Conservation (phyloP, 2,797 vertebrate species). For the Meda fulgida region DNA sequence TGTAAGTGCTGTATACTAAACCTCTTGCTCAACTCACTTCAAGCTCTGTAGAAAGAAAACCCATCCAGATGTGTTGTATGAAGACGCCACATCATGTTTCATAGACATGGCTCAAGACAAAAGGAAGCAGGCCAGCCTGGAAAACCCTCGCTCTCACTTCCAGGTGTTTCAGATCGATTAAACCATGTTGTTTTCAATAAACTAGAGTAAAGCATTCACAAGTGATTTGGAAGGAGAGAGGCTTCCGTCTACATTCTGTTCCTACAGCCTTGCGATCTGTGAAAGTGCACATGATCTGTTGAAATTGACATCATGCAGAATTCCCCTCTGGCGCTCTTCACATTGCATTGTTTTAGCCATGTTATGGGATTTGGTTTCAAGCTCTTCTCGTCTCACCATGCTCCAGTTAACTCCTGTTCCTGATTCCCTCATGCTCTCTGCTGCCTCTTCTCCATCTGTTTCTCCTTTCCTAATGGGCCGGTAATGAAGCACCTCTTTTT, state of each 20-base stretch:
- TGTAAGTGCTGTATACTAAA: conserved; percentile 21
- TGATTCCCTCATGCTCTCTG: conserved; percentile 39
- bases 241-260: conserved; percentile 1
- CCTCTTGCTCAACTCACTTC: conserved; percentile 20
- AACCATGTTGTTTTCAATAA: conserved; percentile 41
- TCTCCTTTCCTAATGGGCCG: conserved; percentile 49
- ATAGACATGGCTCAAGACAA: conserved; percentile 35
- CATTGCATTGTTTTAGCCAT: conserved; percentile 38
- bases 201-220: conserved; percentile 28
- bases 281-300: conserved; percentile 9
- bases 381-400: conserved; percentile 39
- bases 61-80: conserved; percentile 28
- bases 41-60: conserved; percentile 24
- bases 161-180: conserved; percentile 60
- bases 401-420: conserved; percentile 43
- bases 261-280: conserved; percentile 14
- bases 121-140: conserved; percentile 25
- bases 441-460: conserved; percentile 55
- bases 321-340: conserved; percentile 34
- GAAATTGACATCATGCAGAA: conserved; percentile 32
- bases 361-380: conserved; percentile 50
- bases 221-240: conserved; percentile 31
- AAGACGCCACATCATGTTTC: conserved; percentile 33
- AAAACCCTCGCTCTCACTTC: conserved; percentile 30
- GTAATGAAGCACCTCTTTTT: conserved; percentile 48